Percentiles rank a stretch among this genome's conserved stretches.
These are phyloP conservation scores for Doris montereyensis DNA, from an alignment of 2,888 invertebrate genomes.

Conservation along the genomic window DNA sequence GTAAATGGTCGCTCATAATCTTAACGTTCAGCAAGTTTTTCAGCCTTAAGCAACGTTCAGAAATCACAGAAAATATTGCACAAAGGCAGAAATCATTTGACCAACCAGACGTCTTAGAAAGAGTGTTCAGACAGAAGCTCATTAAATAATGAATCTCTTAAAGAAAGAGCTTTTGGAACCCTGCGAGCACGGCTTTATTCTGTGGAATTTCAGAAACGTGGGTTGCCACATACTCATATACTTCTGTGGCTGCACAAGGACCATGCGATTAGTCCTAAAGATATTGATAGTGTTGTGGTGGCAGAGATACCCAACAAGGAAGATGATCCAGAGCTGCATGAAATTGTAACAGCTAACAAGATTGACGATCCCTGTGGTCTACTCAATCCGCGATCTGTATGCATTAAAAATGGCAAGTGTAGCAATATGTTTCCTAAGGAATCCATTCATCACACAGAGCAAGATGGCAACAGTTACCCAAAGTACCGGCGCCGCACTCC, in stretches of 20 bases:
- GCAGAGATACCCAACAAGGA: background rate
- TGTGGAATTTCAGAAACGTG: background rate
- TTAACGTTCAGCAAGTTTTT: too few relatives aligned
- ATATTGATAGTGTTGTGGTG: background rate
- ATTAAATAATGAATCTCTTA: slow-evolving; percentile 72
- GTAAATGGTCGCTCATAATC: too few relatives aligned
- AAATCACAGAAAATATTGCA: slow-evolving; percentile 33
- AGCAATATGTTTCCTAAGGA: background rate
- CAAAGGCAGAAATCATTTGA: background rate
- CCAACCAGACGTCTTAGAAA: background rate
- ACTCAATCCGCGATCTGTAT: background rate
- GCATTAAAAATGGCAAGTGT: background rate
- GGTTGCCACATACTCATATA: background rate
- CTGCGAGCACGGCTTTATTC: background rate
- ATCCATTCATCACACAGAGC: background rate
- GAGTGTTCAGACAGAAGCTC: slow-evolving; percentile 5
- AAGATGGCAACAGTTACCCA: background rate
- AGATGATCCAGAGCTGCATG: background rate
- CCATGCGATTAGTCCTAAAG: background rate
- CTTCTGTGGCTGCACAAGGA: background rate
- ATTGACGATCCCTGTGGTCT: background rate
- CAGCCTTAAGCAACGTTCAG: too few relatives aligned
- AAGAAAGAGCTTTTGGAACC: background rate
- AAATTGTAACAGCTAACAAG: background rate
- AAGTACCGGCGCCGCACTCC: background rate